Conservation (phyloP, 2,797 vertebrate genomes). For the Notolepis coatsorum region DNA sequence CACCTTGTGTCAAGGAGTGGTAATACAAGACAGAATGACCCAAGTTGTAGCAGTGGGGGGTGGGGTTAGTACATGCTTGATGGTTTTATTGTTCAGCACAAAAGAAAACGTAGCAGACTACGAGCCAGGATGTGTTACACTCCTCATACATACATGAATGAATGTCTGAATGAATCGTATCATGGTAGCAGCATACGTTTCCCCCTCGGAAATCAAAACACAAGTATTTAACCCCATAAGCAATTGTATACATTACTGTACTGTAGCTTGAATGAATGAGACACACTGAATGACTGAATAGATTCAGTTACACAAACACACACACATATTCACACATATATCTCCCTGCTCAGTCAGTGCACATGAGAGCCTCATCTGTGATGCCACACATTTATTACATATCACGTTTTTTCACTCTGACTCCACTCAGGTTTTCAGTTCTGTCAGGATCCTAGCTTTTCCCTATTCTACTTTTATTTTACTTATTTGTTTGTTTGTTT, state of each 20-base stretch:
- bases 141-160: slow-evolving; percentile 25
- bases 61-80: slow-evolving; percentile 21
- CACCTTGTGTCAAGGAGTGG: slow-evolving; percentile 2
- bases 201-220: slow-evolving; percentile 44
- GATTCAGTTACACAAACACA: slow-evolving; percentile 26
- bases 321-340: slow-evolving; percentile 46
- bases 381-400: slow-evolving; percentile 63
- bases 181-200: slow-evolving; percentile 67
- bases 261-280: slow-evolving; percentile 69
- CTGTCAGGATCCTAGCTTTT: slow-evolving; percentile 53
- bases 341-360: slow-evolving; percentile 46
- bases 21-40: slow-evolving; percentile 27
- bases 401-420: slow-evolving; percentile 69
- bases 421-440: slow-evolving; percentile 82
- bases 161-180: slow-evolving; percentile 48
- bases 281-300: slow-evolving; percentile 44
- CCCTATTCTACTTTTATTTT: slow-evolving; percentile 8
- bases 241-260: slow-evolving; percentile 70
- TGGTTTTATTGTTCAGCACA: slow-evolving; percentile 56
- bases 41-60: slow-evolving; percentile 42
- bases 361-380: slow-evolving; percentile 54
- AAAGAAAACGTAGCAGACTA: slow-evolving; percentile 72
- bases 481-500: slow-evolving; percentile 22
- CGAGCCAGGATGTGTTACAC: slow-evolving; percentile 55
- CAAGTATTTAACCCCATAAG: slow-evolving; percentile 56